Percentiles rank a stretch among this genome's conserved stretches.
These are phyloP conservation scores for Tychaedon coryphoeus DNA, from an alignment of 2,113 vertebrate species.

Conservation along the genomic window DNA sequence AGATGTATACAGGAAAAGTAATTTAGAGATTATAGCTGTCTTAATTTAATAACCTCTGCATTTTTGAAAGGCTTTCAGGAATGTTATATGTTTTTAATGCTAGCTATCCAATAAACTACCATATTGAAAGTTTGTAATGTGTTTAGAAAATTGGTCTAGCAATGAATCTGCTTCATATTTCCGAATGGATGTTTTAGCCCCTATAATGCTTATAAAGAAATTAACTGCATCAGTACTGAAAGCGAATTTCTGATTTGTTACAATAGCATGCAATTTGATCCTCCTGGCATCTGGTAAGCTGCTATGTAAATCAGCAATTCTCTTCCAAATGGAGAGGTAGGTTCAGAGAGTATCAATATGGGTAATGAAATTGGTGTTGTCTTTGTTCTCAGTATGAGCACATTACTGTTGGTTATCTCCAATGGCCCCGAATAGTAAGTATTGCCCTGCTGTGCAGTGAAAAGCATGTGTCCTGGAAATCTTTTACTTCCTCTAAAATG, in stretches of 20 bases:
- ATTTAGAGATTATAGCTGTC: not conserved
- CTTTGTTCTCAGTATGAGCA: not conserved
- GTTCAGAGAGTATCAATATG: not conserved
- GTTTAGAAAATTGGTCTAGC: conserved; percentile 28
- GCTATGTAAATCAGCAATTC: conserved; percentile 17
- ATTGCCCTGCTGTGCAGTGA: not conserved
- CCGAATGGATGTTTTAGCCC: not conserved
- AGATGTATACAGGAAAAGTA: not conserved
- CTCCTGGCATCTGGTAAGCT: not conserved
- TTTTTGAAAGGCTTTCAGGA: conserved; percentile 18
- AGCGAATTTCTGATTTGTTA: not conserved
- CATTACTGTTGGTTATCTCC: not conserved
- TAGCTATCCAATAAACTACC: not conserved
- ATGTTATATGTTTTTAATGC: not conserved
- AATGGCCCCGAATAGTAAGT: not conserved
- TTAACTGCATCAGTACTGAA: conserved; percentile 5
- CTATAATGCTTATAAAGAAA: conserved; percentile 17
- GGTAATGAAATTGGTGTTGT: not conserved
- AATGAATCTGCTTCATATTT: conserved; percentile 6
- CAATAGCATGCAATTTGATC: conserved; percentile 22
- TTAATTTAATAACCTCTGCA: not conserved
- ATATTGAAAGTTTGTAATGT: not conserved
- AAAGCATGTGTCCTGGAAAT: not conserved
- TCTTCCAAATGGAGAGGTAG: not conserved
- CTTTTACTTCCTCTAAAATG: not conserved